These are phyloP conservation scores for Halotydeus destructor DNA, from an alignment of 1,140 invertebrate genomes.

Conservation along the genomic window DNA sequence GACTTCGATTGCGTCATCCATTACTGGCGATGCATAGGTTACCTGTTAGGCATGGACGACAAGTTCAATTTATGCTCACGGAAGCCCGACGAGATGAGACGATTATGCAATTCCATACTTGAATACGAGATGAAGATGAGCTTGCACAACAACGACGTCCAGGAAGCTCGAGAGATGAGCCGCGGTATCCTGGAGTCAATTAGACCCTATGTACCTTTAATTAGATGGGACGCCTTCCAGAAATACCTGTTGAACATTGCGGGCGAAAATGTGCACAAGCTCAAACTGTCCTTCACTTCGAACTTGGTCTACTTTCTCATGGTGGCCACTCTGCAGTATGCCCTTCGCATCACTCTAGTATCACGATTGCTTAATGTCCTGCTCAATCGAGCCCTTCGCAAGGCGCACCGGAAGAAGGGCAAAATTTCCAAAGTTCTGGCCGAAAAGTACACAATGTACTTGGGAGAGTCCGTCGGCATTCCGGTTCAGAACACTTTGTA, in stretches of 20 bases:
- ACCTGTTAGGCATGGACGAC: slow-evolving; percentile 56
- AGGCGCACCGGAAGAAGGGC: no score
- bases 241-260: slow-evolving; percentile 16
- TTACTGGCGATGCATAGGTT: slow-evolving; percentile 59
- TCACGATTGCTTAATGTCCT: no score
- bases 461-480: no score
- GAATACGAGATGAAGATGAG: slow-evolving; percentile 9
- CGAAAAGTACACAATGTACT: no score
- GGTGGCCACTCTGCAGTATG: no score
- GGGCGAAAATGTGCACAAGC: no score
- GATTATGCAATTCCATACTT: slow-evolving; percentile 22
- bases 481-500: no score
- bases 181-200: slow-evolving; percentile 14
- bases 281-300: no score
- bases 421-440: no score
- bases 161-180: slow-evolving; percentile 15
- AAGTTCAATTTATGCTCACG: slow-evolving; percentile 38
- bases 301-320: no score
- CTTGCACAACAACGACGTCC: not conserved
- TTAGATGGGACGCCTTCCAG: slow-evolving; percentile 15
- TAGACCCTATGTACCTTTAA: slow-evolving; percentile 13
- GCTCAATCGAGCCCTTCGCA: no score
- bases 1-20: slow-evolving; percentile 55
- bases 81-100: slow-evolving; percentile 23
- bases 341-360: no score